Percentiles rank a stretch among this genome's conserved stretches.
Evolutionary conservation across 2,113 vertebrate genomes (phyloP).

Genomic region (Natator depressus): DNA sequence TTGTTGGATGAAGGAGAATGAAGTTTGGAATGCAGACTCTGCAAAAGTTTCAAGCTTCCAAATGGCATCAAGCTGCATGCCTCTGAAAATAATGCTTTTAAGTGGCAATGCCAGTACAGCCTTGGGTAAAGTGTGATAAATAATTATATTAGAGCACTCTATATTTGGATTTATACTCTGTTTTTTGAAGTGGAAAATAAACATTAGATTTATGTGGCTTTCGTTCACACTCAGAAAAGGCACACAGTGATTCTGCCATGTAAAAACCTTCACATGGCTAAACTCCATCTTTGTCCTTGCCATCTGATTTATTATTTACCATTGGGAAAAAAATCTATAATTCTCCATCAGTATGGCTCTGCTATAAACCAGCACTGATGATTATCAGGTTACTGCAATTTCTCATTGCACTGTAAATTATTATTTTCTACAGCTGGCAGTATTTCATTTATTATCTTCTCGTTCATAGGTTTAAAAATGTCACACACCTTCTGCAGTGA

Average conservation of each 20-base stretch:
- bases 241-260: rapidly evolving
- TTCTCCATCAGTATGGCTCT: not conserved
- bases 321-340: conserved; percentile 16
- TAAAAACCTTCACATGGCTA: not conserved
- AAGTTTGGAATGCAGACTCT: not conserved
- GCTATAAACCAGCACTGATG: conserved; percentile 12
- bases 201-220: conserved; percentile 36
- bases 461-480: conserved; percentile 27
- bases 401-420: conserved; percentile 13
- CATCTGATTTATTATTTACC: conserved; percentile 23
- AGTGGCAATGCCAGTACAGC: conserved; percentile 45
- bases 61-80: not conserved
- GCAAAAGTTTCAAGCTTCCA: conserved; percentile 44
- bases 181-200: conserved; percentile 54
- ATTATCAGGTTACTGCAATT: conserved; percentile 41
- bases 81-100: conserved; percentile 41
- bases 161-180: conserved; percentile 61
- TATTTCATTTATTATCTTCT: conserved; percentile 38
- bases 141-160: not conserved
- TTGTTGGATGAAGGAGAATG: conserved; percentile 38
- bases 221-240: conserved; percentile 32
- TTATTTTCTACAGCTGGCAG: conserved; percentile 33
- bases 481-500: conserved; percentile 21
- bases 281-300: conserved; percentile 17
- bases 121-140: conserved; percentile 49